These are phyloP conservation scores for Elgaria multicarinata DNA, from an alignment of 2,113 vertebrate genomes.

Conservation along the genomic window DNA sequence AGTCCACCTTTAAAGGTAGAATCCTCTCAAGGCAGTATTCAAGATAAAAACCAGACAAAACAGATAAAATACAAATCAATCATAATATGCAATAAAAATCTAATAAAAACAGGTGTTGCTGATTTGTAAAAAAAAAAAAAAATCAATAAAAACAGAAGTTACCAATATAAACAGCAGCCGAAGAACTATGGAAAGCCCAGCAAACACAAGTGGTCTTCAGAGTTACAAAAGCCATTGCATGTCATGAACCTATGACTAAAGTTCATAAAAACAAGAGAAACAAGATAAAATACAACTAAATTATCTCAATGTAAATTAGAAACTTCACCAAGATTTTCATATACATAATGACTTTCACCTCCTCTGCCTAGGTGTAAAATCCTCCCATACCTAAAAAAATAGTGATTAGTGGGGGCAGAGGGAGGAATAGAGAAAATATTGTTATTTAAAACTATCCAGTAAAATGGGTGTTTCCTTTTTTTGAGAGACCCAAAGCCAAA, in stretches of 20 bases:
- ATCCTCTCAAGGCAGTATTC: too few relatives aligned
- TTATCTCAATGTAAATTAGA: not conserved
- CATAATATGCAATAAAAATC: too few relatives aligned
- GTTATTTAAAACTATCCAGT: not conserved
- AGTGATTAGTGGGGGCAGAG: not conserved
- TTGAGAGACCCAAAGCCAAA: not conserved
- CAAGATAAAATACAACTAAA: not conserved
- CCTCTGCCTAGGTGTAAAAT: not conserved
- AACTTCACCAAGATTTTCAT: not conserved
- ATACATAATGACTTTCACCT: not conserved
- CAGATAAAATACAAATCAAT: too few relatives aligned
- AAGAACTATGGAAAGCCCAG: too few relatives aligned
- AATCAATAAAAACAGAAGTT: too few relatives aligned
- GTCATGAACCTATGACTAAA: not conserved
- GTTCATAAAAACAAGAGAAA: not conserved
- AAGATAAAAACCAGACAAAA: too few relatives aligned
- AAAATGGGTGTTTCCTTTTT: not conserved
- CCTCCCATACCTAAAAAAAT: too few relatives aligned
- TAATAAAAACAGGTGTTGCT: too few relatives aligned
- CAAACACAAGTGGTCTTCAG: too few relatives aligned
- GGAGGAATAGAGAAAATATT: not conserved
- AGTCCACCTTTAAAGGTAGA: too few relatives aligned
- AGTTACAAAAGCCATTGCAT: not conserved
- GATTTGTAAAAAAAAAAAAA: too few relatives aligned
- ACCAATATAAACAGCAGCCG: too few relatives aligned